Percentiles rank a stretch among this genome's conserved stretches.
These are phyloP conservation scores for Muraenolepis orangiensis DNA, from an alignment of 2,797 vertebrate species.

Conservation along the genomic window DNA sequence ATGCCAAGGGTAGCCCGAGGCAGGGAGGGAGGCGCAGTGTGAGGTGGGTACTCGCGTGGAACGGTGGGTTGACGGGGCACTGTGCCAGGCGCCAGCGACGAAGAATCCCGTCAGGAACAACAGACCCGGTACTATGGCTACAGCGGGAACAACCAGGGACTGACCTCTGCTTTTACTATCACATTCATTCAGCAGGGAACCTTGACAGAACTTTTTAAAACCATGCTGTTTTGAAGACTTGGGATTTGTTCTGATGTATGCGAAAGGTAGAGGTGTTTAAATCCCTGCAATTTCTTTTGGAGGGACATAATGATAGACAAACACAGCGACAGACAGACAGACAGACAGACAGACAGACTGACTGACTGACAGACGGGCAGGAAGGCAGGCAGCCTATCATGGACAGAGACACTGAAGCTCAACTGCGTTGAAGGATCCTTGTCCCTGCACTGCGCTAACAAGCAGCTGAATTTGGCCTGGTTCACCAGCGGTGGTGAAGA, in stretches of 20 bases:
- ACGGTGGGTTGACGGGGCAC: constrained; percentile 11
- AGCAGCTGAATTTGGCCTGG: constrained; percentile 22
- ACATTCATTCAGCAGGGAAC: background rate
- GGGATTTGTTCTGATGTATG: background rate
- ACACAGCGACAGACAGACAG: background rate
- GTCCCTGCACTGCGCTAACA: background rate
- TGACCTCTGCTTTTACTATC: background rate
- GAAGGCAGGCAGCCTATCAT: too few species aligned
- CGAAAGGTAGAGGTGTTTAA: background rate
- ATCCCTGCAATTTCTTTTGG: background rate
- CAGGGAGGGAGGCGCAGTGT: constrained; percentile 13
- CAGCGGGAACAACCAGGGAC: background rate
- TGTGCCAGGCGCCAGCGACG: constrained; percentile 21
- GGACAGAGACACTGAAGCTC: background rate
- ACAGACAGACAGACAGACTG: too few species aligned
- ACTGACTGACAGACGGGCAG: too few species aligned
- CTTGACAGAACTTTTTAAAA: background rate
- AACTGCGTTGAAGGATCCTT: background rate
- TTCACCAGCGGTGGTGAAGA: constrained; percentile 1
- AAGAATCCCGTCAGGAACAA: constrained; percentile 43
- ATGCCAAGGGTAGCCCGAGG: constrained; percentile 23
- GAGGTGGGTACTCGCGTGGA: constrained; percentile 31
- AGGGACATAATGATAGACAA: background rate
- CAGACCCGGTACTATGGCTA: background rate
- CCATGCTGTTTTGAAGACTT: too few species aligned